These are phyloP conservation scores for Scatophagus argus DNA, from an alignment of 2,113 vertebrate genomes.

Conservation along the genomic window DNA sequence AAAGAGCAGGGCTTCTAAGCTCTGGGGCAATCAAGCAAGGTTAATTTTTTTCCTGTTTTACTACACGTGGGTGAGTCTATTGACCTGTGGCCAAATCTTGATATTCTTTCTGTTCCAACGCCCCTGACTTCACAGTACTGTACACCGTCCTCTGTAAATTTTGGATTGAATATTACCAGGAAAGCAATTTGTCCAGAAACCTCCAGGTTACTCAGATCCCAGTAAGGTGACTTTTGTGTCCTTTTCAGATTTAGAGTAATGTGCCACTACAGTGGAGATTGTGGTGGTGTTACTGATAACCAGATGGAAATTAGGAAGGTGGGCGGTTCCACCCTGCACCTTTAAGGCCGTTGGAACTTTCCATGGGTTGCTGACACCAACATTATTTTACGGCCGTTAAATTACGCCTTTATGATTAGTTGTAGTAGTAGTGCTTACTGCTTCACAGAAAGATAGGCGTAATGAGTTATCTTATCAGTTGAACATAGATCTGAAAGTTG, in stretches of 20 bases:
- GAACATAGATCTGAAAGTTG: conserved; percentile 12
- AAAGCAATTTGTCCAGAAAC: conserved; percentile 65
- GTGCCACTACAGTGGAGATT: conserved; percentile 66
- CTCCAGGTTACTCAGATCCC: conserved; percentile 61
- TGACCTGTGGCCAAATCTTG: conserved; percentile 60
- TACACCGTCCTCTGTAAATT: conserved; percentile 41
- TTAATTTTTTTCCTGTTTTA: conserved; percentile 78
- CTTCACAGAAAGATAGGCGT: conserved; percentile 8
- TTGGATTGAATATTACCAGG: conserved; percentile 75
- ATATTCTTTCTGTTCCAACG: conserved; percentile 47
- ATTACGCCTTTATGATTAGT: conserved; percentile 51
- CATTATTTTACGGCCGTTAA: conserved; percentile 45
- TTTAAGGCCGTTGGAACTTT: conserved; percentile 51
- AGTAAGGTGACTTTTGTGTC: conserved; percentile 51
- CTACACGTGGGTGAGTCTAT: conserved; percentile 52
- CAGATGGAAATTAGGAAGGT: conserved; percentile 50
- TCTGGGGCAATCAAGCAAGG: conserved; percentile 62
- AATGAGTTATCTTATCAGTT: conserved; percentile 26
- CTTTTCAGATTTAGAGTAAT: conserved; percentile 60
- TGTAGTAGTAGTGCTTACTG: conserved; percentile 56
- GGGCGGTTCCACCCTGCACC: neutral
- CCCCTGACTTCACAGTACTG: conserved; percentile 46
- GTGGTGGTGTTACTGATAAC: conserved; percentile 69
- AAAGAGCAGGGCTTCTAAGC: conserved; percentile 34
- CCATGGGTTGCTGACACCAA: conserved; percentile 34